Evolutionary conservation across 2,888 invertebrate genomes (phyloP), one percentile per base, ranked within the genome.

Genomic region (Aplocera efformata): DNA sequence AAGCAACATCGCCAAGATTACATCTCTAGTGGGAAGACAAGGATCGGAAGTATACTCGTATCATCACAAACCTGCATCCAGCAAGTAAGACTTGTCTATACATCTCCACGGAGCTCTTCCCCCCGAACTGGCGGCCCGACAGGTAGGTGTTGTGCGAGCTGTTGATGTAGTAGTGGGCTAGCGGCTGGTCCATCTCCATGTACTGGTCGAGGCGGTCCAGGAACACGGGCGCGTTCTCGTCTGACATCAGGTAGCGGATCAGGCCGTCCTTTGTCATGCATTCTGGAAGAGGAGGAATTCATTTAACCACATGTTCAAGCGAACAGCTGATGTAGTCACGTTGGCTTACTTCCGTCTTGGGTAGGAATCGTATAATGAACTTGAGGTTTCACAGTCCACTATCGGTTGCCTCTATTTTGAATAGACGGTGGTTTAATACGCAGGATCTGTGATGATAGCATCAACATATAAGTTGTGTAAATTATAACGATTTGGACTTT

Each of bases 181-280:
- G 79, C 0, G 99, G 96, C 75, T 99, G 98, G 76, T 99, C 99
- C 99, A 99, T 99, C 56, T 99, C 99, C 96, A 95, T 96, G 70
- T 98, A 98, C 67, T 96, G 95, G 74, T 98, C 98, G 58, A 99
- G 89, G n/a, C 98, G 91, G 83, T 99, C 99, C 56, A 99, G 90
- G 86, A 99, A 99, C 51, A 99, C 99, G 0, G 99, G 99, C 0
- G 99, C 98, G 88, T 99, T 99, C 86, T 99, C 99, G 79, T 99
- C 99, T 0, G 99, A 99, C 98, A 99, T 99, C 56, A 99, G 91
- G 89, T 99, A 99, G 46, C 98, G 94, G 81, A 98, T 97, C 59
- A 99, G 92, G 23, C 99, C 99, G 80, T 99, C 98, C 79, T 98
- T 94, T 45, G 96, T 96, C 56, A 99, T 88, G 76, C 93, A 91